Percentiles rank a stretch among this genome's conserved stretches.
Conservation (phyloP, 2,797 vertebrate genomes). For the Poeciliopsis paucimaculata region DNA sequence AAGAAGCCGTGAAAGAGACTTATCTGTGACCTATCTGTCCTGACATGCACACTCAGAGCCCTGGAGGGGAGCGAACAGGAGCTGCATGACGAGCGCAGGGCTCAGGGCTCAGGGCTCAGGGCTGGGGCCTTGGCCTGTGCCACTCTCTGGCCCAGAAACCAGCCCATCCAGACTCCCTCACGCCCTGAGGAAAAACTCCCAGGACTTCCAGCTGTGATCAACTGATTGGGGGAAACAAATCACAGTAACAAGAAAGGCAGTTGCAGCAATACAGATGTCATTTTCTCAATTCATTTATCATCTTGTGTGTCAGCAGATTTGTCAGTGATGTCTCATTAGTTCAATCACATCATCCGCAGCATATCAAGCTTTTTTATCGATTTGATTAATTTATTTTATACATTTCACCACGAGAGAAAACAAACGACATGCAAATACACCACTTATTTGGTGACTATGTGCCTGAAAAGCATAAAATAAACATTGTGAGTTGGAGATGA, state of each 20-base stretch:
- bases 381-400: too few species aligned
- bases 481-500: neutral
- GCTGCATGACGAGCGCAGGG: slow-evolving; percentile 43
- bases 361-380: neutral
- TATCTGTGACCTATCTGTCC: slow-evolving; percentile 77
- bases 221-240: slow-evolving; percentile 36
- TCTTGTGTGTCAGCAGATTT: slow-evolving; percentile 26
- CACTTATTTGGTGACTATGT: too few species aligned
- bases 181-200: slow-evolving; percentile 58
- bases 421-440: too few species aligned
- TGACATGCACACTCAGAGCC: slow-evolving; percentile 72
- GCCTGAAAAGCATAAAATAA: neutral
- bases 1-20: slow-evolving; percentile 62
- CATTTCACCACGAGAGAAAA: too few species aligned
- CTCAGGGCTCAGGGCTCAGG: slow-evolving; percentile 42
- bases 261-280: slow-evolving; percentile 44
- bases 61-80: slow-evolving; percentile 54
- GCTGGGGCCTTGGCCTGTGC: slow-evolving; percentile 68
- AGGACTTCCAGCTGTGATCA: slow-evolving; percentile 59
- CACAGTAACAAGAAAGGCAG: slow-evolving; percentile 32
- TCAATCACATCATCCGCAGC: neutral
- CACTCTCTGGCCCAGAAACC: slow-evolving; percentile 72
- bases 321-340: neutral
- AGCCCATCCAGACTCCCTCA: slow-evolving; percentile 63
- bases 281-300: slow-evolving; percentile 31